phyloP scores from a whole-genome alignment of 2,797 vertebrate genomes.

The Steatocranus sp. region DNA sequence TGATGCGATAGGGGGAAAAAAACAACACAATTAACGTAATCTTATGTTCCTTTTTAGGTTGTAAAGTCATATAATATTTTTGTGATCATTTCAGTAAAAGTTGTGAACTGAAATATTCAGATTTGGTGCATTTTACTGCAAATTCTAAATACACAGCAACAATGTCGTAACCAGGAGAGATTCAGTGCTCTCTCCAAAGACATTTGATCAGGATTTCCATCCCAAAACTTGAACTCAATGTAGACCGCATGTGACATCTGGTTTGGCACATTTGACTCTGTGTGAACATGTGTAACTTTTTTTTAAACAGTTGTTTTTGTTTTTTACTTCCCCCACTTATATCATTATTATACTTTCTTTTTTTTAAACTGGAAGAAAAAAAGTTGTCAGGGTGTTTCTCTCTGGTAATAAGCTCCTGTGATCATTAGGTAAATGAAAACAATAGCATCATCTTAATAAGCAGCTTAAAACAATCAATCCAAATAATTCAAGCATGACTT shows the following conservation, averaged over 20 bases:
- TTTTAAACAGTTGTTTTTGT: not conserved
- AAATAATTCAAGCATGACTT: not conserved
- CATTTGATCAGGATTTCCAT: not conserved
- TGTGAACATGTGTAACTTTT: not conserved
- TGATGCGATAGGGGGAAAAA: fast-evolving
- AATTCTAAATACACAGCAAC: not conserved
- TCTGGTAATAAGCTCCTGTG: not conserved
- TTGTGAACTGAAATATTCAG: not conserved
- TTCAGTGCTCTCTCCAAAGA: not conserved
- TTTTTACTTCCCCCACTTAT: not conserved
- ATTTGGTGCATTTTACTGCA: not conserved
- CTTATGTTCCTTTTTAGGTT: not conserved
- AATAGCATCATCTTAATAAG: not conserved
- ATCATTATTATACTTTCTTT: not conserved
- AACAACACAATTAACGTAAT: not conserved
- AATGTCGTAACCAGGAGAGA: not conserved
- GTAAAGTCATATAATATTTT: not conserved
- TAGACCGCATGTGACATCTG: not conserved
- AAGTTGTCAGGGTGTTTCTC: not conserved
- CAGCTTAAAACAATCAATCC: not conserved
- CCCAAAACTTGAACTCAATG: not conserved
- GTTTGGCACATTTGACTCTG: not conserved
- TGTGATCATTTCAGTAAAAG: not conserved
- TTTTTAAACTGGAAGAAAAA: not conserved
- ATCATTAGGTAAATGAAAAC: not conserved